Percentiles rank a stretch among this genome's conserved stretches.
Conservation (phyloP, 1,140 invertebrate genomes). For the Wasmannia auropunctata region DNA sequence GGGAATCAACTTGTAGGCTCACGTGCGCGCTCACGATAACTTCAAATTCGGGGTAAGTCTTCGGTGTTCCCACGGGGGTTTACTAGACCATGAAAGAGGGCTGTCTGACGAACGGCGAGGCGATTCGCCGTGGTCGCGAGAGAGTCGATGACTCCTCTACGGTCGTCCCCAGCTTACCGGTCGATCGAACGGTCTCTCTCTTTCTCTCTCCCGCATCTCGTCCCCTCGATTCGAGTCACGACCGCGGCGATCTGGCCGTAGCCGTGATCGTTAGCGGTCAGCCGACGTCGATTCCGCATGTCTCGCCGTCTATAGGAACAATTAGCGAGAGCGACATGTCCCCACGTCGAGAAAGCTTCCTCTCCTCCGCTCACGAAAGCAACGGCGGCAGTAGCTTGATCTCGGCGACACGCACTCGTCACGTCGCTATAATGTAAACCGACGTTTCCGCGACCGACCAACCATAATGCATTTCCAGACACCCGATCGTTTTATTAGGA, state of each 20-base stretch:
- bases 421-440: conserved; percentile 3
- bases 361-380: conserved; percentile 18
- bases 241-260: conserved; percentile 29
- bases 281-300: conserved; percentile 8
- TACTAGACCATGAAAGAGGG: conserved; percentile 48
- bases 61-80: conserved; percentile 11
- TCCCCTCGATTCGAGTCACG: conserved; percentile 50
- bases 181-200: conserved; percentile 46
- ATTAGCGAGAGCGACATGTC: conserved; percentile 44
- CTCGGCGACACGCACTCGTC: not conserved
- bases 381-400: not conserved
- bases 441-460: not conserved
- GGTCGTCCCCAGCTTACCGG: conserved; percentile 33
- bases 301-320: conserved; percentile 64
- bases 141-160: conserved; percentile 64
- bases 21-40: not conserved
- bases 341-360: not conserved
- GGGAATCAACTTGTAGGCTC: not conserved
- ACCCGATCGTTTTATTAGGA: not conserved
- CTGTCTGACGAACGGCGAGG: conserved; percentile 17
- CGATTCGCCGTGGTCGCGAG: conserved; percentile 14
- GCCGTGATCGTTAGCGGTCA: conserved; percentile 4
- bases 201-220: not conserved
- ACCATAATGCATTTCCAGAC: conserved; percentile 15
- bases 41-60: conserved; percentile 31